Evolutionary conservation across 92 coral and sea anemone species (phyloP), one percentile per base, ranked within the genome.

Genomic region (Hydrozoanthus gracilis): DNA sequence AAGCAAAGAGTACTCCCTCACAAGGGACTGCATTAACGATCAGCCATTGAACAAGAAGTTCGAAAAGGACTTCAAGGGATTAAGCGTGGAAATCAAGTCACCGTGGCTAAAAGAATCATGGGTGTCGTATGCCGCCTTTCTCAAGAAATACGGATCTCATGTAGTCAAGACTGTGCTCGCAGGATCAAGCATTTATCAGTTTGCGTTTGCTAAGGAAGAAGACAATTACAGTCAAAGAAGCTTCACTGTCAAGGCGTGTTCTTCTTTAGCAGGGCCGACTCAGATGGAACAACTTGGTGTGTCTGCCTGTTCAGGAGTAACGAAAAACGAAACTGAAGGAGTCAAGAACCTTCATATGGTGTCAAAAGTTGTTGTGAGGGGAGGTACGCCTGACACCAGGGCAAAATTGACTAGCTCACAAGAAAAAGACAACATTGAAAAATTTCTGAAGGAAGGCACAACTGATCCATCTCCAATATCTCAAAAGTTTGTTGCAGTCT

Each of bases 211-310:
- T 4, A 16, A 54, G 3, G 8, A 54, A 46, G 51, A 82, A 27
- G 39, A 27, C 39, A 27, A 74, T 3, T 80, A 79, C 78, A 79
- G 78, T 49, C 79, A 78, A 4, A 70, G 68, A 14, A 89, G 89
- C 61, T 89, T 92, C 72, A 92, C 91, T 1, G 76, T 89, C 70
- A 86, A 92, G 78, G 94, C 94, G 5, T 92, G 94, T 51, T 78
- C 76, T 4, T 83, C 94, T 20, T 13, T 92, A 3, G 94, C 78
- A 3, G 84, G 78, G 6, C 58, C 72, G 8, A 78, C 78, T 4
- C 50, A 78, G 3, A 72, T 87, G 65, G 88, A 79, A 6, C 27
- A 76, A 2, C 39, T 87, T 46, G 87, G 85, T 44, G 17, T 86
- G 8, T 75, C 91, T 10, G 94, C 90, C 14, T 92, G 92, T 35